A percentile compares a stretch with the other conserved stretches of the same genome.
Evolutionary conservation across 2,888 invertebrate species (phyloP).

Genomic region (Shargacucullia verbasci): DNA sequence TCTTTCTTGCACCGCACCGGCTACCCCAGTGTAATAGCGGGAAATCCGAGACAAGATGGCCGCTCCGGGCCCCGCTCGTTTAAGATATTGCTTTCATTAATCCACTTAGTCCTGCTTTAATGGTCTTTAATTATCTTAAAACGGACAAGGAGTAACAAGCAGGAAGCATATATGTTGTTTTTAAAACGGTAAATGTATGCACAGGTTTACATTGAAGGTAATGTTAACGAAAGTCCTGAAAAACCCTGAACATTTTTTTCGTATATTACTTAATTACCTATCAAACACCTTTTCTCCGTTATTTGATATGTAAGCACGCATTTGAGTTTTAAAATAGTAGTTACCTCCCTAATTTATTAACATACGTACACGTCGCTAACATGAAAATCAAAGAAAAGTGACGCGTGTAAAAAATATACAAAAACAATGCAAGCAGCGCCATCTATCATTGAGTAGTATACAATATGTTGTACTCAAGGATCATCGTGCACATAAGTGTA

Average conservation of each 20-base stretch:
- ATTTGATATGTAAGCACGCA: no score
- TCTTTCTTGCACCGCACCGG: conserved; percentile 70
- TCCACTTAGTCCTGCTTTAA: conserved; percentile 57
- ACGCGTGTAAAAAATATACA: background rate
- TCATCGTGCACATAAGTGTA: conserved; percentile 12
- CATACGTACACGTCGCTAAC: no score
- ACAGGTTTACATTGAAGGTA: no score
- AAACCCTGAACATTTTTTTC: no score
- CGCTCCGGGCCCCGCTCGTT: conserved; percentile 59
- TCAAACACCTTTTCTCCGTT: no score
- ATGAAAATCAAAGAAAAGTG: no score
- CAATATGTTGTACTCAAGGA: conserved; percentile 16
- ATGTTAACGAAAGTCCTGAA: no score
- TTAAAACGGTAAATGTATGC: no score
- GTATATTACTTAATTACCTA: no score
- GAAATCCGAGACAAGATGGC: conserved; percentile 80
- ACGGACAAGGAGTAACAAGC: conserved; percentile 18
- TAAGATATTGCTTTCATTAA: conserved; percentile 68
- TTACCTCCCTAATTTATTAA: no score
- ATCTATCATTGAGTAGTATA: conserved; percentile 56
- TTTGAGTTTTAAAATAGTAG: background rate
- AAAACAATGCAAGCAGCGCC: conserved; percentile 55
- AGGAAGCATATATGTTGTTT: background rate
- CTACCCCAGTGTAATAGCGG: conserved; percentile 66
- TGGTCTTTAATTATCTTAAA: conserved; percentile 61